Base-by-base conservation (phyloP, 2,888 invertebrate genomes). In the Cantharis nigra region DNA sequence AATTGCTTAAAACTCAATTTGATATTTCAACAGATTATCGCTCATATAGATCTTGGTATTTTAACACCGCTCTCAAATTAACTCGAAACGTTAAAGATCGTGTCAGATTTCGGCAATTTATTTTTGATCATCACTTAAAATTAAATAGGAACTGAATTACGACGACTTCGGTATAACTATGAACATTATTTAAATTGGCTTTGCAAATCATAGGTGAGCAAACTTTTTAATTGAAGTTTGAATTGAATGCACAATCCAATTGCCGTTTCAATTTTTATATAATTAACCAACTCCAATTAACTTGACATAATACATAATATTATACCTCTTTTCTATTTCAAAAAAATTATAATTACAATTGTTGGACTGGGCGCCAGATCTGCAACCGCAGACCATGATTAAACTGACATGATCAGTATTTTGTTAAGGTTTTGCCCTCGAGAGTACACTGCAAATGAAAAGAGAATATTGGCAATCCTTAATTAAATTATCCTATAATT, bases 1-100 rank as follows among this genome's bases (percentile, higher is more conserved):
- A 77, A 77, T 74, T 67, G 74, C 74, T 77, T 69, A 74, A 63
- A 20, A 30, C 20, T 23, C 69, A 72, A 77, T 74, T 77, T 71
- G 77, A 77, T 75, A 75, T 73, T 72, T 69, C 75, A 72, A 76
- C 70, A 75, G 75, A 75, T 78, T 78, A 78, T 78, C 78, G 75
- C 71, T 63, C 73, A 72, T 73, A 75, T 62, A 71, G 71, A 78
- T 78, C 78, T 78, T 75, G 16, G 49, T 33, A 75, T 76, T 74
- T 73, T 73, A 76, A 73, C 63, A 74, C 78, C 78, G 78, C 78
- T 75, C 75, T 78, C 64, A 78, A 78, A 78, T 78, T 78, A 78
- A 65, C 33, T 33, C 13, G 30, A 62, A 70, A 65, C 49, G 9
- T 23, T 67, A 3, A 26, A 67, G 65, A 67, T 67, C 74, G 65